Percentiles rank a stretch among this genome's conserved stretches.
These are phyloP conservation scores for Acholoe squamosa DNA, from an alignment of 2,888 invertebrate genomes.

Conservation along the genomic window DNA sequence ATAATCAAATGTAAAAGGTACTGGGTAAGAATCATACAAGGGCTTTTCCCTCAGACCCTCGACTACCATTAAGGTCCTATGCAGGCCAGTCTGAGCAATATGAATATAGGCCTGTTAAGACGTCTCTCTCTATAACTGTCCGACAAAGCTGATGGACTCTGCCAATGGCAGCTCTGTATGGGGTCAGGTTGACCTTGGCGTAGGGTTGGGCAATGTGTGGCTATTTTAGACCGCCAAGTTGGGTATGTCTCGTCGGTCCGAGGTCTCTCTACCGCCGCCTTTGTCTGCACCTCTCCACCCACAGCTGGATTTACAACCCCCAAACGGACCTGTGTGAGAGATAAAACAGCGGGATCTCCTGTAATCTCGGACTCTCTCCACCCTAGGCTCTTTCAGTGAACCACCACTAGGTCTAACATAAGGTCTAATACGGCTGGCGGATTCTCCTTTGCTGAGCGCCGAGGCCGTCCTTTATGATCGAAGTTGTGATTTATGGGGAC, in stretches of 20 bases:
- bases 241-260: not conserved
- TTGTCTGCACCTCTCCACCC: not conserved
- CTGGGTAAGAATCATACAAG: no score
- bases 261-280: not conserved
- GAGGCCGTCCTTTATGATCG: not conserved
- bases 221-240: not conserved
- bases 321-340: not conserved
- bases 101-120: no score
- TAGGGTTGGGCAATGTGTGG: not conserved
- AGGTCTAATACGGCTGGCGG: not conserved
- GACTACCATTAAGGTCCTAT: no score
- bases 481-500: not conserved
- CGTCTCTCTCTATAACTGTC: not conserved
- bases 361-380: constrained; percentile 10
- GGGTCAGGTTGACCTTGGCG: not conserved
- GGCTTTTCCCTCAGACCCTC: no score
- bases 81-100: no score
- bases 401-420: not conserved
- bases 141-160: not conserved
- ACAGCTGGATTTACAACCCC: not conserved
- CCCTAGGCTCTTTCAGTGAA: not conserved
- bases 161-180: not conserved
- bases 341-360: not conserved
- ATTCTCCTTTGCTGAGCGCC: not conserved
- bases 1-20: no score